These are phyloP conservation scores for Eurois occulta DNA, from an alignment of 2,888 invertebrate genomes.

Conservation along the genomic window DNA sequence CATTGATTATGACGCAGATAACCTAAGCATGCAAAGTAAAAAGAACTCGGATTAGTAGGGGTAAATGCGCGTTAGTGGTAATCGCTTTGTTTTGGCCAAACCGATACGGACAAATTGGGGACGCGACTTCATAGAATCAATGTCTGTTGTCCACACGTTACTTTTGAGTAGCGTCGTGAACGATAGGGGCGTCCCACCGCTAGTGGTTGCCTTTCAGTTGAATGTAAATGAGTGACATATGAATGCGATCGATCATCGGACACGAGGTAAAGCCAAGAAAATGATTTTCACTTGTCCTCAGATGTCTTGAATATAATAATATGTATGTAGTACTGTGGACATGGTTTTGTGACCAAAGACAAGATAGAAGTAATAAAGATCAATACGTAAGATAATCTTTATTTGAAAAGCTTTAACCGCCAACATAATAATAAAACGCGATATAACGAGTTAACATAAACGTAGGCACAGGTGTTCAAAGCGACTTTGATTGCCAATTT, in stretches of 20 bases:
- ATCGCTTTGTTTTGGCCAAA: not conserved
- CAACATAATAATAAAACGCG: slow-evolving; percentile 50
- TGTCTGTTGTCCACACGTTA: no score
- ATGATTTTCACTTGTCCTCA: not conserved
- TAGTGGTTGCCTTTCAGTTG: no score
- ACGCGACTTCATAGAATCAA: not conserved
- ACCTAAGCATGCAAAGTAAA: no score
- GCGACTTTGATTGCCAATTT: slow-evolving; percentile 71
- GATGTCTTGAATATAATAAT: not conserved
- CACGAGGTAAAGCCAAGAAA: no score
- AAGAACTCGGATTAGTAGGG: not conserved
- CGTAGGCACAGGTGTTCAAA: slow-evolving; percentile 69
- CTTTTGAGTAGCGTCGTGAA: no score
- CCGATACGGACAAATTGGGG: not conserved
- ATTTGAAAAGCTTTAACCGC: slow-evolving; percentile 34
- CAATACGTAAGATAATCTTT: slow-evolving; percentile 10
- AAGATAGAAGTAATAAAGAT: not conserved
- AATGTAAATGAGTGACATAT: no score
- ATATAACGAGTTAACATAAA: slow-evolving; percentile 46
- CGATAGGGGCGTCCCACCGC: no score
- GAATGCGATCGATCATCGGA: no score
- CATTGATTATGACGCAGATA: not conserved
- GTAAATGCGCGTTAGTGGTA: not conserved
- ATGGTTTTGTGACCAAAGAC: not conserved
- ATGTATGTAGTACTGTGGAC: not conserved